Conservation (phyloP, 2,113 vertebrate genomes). For the Papio anubis region DNA sequence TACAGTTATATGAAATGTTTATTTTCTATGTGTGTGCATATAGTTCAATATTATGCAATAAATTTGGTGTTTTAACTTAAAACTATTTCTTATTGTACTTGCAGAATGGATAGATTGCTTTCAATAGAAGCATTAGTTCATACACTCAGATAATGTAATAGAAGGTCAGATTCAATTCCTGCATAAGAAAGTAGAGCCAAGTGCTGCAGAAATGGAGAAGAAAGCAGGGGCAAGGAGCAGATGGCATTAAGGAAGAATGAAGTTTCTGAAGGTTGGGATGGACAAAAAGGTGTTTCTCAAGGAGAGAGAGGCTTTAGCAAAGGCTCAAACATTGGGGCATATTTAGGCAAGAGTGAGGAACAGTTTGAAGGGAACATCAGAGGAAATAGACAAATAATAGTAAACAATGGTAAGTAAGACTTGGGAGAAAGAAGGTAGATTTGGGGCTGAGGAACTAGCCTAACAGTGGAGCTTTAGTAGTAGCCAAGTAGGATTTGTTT, state of each 20-base stretch:
- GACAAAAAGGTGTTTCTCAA: background rate
- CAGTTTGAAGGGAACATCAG: background rate
- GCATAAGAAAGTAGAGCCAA: background rate
- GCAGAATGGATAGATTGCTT: constrained; percentile 10
- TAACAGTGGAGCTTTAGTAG: background rate
- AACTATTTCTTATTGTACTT: constrained; percentile 38
- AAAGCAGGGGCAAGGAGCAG: background rate
- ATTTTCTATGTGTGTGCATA: constrained; percentile 86
- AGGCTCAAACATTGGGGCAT: background rate
- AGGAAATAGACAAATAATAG: background rate
- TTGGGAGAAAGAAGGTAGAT: background rate
- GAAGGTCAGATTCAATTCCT: background rate
- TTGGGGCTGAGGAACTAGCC: background rate
- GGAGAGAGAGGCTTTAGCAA: background rate
- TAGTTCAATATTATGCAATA: constrained; percentile 86
- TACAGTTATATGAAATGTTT: constrained; percentile 84
- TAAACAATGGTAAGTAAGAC: background rate
- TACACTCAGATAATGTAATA: background rate
- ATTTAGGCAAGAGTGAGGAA: background rate
- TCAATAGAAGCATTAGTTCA: background rate
- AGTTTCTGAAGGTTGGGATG: background rate
- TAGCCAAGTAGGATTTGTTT: background rate
- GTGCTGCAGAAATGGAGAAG: background rate
- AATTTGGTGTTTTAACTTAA: constrained; percentile 84
- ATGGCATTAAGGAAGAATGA: background rate